Evolutionary conservation across 2,888 invertebrate species (phyloP), one percentile per base, ranked within the genome.

Genomic region (Coenonympha glycerion): DNA sequence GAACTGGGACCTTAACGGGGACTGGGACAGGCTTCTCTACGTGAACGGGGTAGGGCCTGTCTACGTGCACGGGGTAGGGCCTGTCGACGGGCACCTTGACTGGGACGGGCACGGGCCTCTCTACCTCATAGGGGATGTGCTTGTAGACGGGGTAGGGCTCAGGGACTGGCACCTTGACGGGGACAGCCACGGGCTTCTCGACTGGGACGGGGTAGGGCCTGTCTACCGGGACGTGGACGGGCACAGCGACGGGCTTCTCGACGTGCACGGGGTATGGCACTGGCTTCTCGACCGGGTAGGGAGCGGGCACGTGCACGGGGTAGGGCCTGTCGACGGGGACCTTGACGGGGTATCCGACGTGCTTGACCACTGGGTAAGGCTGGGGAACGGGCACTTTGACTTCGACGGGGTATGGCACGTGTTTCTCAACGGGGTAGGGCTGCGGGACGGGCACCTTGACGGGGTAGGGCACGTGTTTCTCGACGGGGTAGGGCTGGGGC

Each of bases 401-500:
- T 73, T 90, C 90, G 5, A 92, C 92, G 58, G 92, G 92, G 69
- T 90, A 90, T 66, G 92, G 92, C 66, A 92, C 90, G 72, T 86
- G 91, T 84, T 92, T 92, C 75, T 92, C 92, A 61, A 92, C 92
- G 67, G 93, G 93, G 85, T 93, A 93, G 63, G 93, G 93, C 63
- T 90, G 89, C 62, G 93, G 93, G 50, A 93, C 92, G 55, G 88
- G 91, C 40, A 93, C 92, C 85, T 92, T 92, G 11, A 94, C 92
- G 63, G 93, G 93, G 73, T 90, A 90, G 26, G 91, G 94, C 9
- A 93, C 77, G 71, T 91, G 90, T 76, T 93, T 93, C 77, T 92
- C 92, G 13, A 94, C 93, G 58, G 93, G 93, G 82, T 93, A 93
- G 61, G 94, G 93, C 66, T 93, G 92, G 53, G 93, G 93, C 49